phyloP scores from a whole-genome alignment of 2,888 invertebrate species.

The Drosophila nigricruria region DNA sequence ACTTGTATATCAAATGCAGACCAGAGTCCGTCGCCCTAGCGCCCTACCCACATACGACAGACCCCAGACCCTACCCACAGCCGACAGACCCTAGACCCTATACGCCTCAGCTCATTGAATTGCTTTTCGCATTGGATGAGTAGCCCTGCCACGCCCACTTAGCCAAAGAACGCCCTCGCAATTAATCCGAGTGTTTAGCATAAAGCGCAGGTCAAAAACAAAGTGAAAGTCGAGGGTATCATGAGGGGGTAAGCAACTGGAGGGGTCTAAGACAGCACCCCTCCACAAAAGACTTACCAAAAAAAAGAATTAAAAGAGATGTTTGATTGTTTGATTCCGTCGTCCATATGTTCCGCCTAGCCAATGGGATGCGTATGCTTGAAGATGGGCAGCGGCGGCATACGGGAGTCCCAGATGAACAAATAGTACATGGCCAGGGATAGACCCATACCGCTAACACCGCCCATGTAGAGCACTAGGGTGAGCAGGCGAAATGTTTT shows the following conservation, averaged over 20 bases:
- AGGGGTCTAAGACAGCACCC: not conserved
- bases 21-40: not conserved
- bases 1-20: slow-evolving; percentile 5
- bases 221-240: not conserved
- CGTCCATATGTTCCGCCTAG: slow-evolving; percentile 42
- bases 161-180: slow-evolving; percentile 3
- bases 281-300: slow-evolving; percentile 49
- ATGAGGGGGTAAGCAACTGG: too few species aligned
- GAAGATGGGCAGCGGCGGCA: slow-evolving; percentile 83
- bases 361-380: slow-evolving; percentile 83
- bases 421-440: slow-evolving; percentile 83
- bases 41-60: not conserved
- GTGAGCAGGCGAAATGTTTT: slow-evolving; percentile 83
- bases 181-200: slow-evolving; percentile 46
- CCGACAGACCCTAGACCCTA: not conserved
- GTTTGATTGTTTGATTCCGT: not conserved
- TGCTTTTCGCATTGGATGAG: slow-evolving; percentile 13
- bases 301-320: not conserved
- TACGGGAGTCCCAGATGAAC: slow-evolving; percentile 84
- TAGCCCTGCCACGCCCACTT: slow-evolving; percentile 5
- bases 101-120: slow-evolving; percentile 11
- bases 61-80: not conserved
- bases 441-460: slow-evolving; percentile 83
- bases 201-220: slow-evolving; percentile 14
- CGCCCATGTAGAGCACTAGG: slow-evolving; percentile 81